Evolutionary conservation across 2,888 invertebrate genomes (phyloP), one percentile per base, ranked within the genome.

Genomic region (Eristalis tenax): DNA sequence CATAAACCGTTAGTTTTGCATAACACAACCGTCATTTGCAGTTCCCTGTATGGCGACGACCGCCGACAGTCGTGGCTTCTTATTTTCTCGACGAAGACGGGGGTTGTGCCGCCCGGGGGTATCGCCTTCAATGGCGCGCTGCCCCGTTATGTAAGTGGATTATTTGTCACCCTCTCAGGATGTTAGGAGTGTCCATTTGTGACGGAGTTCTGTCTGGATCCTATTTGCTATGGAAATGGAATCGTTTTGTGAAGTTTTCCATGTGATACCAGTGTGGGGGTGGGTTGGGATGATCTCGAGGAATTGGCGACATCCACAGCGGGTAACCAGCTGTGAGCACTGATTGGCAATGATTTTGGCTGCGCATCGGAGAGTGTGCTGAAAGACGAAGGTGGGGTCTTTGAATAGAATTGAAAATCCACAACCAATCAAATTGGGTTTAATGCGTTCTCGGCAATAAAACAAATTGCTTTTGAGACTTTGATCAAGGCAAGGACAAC

Each of bases 191-290:
- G 71, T 26, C 50, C 38, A 8, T 65, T 70, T 28, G 2, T 18
- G 8, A 50, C 6, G 18, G 1, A 18, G 18, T 18, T 50, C 50
- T 22, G 43, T 38, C 71, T 66, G 64, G 65, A 75, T 84, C 75
- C 75, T 79, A 43, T 75, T 79, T 84, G 69, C 75, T 75, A 84
- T 70, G 79, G 68, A 79, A 69, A 83, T 83, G 40, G 66, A 83
- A 77, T 32, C 65, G 59, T 77, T 82, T 77, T 76, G 71, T 66
- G 10, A 66, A 50, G 50, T 50, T 77, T 71, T 76, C 70, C 71
- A 82, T 82, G 35, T 13, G 43, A 57, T 56, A 43, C 6, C n/a
- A 13, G 28, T 13, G 6, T 28, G 32, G 22, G 1, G 63, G 22
- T 35, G 56, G 35, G 38, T 63, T 63, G 15, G 23, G 40, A 23